phyloP scores from a whole-genome alignment of 23 tunicate genomes.

The Trididemnum clinides region DNA sequence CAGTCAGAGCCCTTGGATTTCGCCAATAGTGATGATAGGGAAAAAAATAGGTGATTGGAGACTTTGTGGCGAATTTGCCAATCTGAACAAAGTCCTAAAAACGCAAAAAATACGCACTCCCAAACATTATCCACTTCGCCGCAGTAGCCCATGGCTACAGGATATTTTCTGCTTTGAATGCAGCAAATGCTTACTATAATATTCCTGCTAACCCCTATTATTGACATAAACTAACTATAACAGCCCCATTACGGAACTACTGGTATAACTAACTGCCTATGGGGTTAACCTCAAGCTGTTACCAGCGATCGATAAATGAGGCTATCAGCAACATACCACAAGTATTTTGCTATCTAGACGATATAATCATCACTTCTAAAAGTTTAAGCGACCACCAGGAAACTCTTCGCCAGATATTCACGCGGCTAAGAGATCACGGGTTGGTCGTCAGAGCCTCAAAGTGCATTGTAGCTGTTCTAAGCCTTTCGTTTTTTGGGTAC shows the following conservation, averaged over 20 bases:
- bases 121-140: not conserved
- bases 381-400: not conserved
- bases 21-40: not conserved
- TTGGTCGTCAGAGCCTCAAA: not conserved
- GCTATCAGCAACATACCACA: not conserved
- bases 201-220: not conserved
- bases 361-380: not conserved
- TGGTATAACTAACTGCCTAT: not conserved
- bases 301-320: not conserved
- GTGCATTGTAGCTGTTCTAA: not conserved
- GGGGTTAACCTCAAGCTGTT: not conserved
- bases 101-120: not conserved
- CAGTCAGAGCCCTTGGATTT: not conserved
- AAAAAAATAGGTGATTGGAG: not conserved
- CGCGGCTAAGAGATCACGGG: not conserved
- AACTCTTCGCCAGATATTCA: not conserved
- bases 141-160: not conserved
- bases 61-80: not conserved
- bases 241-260: not conserved
- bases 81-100: slow-evolving; percentile 1
- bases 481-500: not conserved
- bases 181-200: not conserved
- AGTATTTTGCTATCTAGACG: not conserved
- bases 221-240: not conserved
- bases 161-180: not conserved